Conservation (phyloP, 2,113 vertebrate species). For the Istiophorus platypterus region DNA sequence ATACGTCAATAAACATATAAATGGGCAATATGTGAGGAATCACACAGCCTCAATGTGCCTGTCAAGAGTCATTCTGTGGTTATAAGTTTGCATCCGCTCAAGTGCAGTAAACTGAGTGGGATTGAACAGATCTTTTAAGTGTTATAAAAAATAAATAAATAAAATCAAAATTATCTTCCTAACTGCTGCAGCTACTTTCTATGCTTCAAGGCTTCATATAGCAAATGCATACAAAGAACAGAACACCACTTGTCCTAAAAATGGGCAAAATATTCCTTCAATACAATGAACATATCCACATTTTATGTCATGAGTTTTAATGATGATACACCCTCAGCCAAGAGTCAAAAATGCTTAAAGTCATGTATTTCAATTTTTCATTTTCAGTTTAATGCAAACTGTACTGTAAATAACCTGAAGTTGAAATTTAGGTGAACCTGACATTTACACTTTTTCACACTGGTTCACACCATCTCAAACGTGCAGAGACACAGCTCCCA, state of each 20-base stretch:
- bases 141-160: background rate
- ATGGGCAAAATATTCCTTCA: background rate
- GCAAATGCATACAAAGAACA: background rate
- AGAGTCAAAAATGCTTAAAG: background rate
- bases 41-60: background rate
- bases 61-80: background rate
- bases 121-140: too few relatives aligned
- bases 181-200: background rate
- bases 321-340: background rate
- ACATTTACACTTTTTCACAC: background rate
- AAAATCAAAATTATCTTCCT: background rate
- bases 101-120: background rate
- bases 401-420: background rate
- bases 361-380: background rate
- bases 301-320: background rate
- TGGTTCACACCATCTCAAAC: background rate
- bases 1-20: constrained; percentile 48
- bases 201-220: background rate
- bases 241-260: background rate
- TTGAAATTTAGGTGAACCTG: background rate
- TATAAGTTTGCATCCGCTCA: background rate
- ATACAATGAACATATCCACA: background rate
- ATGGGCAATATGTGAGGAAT: constrained; percentile 37
- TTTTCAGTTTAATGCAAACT: background rate
- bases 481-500: background rate